Conservation (phyloP, 2,888 invertebrate genomes). For the Hirtodrosophila trivittata region DNA sequence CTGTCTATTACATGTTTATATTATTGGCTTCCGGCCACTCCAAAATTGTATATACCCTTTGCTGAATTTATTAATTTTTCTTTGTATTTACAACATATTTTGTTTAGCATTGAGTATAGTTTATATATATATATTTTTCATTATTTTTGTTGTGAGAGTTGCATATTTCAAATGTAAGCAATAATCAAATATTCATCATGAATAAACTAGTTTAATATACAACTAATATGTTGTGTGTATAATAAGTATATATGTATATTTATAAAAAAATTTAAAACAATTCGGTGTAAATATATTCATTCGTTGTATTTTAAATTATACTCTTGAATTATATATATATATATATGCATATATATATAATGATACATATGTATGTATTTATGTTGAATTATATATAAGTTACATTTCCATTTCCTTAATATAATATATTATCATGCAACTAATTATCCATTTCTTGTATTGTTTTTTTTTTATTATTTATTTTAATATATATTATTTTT, state of each 20-base stretch:
- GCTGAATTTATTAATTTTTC: constrained; percentile 52
- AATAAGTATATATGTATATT: constrained; percentile 65
- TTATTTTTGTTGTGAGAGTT: constrained; percentile 51
- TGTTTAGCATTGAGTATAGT: constrained; percentile 49
- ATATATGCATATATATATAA: constrained; percentile 19
- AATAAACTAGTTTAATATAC: constrained; percentile 76
- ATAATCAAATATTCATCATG: constrained; percentile 71
- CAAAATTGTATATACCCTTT: constrained; percentile 56
- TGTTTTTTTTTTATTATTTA: constrained; percentile 26
- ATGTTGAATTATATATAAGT: constrained; percentile 52
- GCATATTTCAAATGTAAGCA: constrained; percentile 75
- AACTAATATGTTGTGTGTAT: constrained; percentile 69
- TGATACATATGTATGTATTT: constrained; percentile 16
- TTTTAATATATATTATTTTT: constrained; percentile 47
- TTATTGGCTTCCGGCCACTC: constrained; percentile 46
- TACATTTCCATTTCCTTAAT: constrained; percentile 53
- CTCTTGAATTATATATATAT: constrained; percentile 42
- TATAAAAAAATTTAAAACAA: constrained; percentile 67
- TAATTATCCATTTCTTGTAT: constrained; percentile 59
- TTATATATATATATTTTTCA: constrained; percentile 14
- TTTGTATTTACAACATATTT: constrained; percentile 46
- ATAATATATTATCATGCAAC: constrained; percentile 53
- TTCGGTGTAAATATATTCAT: constrained; percentile 76
- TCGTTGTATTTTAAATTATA: constrained; percentile 81
- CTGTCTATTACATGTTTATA: constrained; percentile 47